A percentile compares a stretch with the other conserved stretches of the same genome.
phyloP scores from a whole-genome alignment of 1,140 invertebrate species.

The Apis mellifera region Amel_HAv3.1 CM009943.2:3404001-3404500 shows the following conservation, averaged over 20 bases:
- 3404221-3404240: background rate
- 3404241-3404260: background rate
- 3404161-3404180: background rate
- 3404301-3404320: no score
- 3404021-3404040: slow-evolving; percentile 49
- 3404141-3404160: background rate
- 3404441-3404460: no score
- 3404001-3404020: background rate
- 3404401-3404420: no score
- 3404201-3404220: background rate
- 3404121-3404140: background rate
- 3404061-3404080: slow-evolving; percentile 44
- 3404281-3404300: no score
- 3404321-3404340: no score
- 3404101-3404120: slow-evolving; percentile 48
- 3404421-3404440: no score
- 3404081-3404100: slow-evolving; percentile 59
- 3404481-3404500: background rate
- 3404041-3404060: slow-evolving; percentile 65
- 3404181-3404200: background rate
- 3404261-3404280: no score
- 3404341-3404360: no score
- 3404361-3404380: no score
- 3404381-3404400: no score
- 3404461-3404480: background rate